Evolutionary conservation across 2,113 vertebrate genomes (phyloP).

Genomic region (Candoia aspera): DNA sequence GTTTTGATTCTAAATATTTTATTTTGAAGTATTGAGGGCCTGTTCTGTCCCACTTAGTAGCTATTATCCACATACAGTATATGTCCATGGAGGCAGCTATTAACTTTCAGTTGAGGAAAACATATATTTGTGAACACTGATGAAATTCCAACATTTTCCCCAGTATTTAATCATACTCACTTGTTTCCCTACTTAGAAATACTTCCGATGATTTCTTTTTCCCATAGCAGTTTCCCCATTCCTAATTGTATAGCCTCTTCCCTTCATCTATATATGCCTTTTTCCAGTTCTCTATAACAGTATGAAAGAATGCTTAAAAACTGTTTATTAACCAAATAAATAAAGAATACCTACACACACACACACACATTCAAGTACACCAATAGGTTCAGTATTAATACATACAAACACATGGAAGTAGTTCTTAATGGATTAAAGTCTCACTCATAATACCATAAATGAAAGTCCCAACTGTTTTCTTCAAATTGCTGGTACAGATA

Average conservation of each 20-base stretch:
- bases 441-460: slow-evolving; percentile 28
- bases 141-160: neutral
- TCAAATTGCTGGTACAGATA: slow-evolving; percentile 50
- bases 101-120: neutral
- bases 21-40: neutral
- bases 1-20: neutral
- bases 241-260: neutral
- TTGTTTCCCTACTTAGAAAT: neutral
- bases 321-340: slow-evolving; percentile 50
- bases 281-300: neutral
- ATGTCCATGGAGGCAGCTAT: neutral
- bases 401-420: slow-evolving; percentile 41
- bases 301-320: slow-evolving; percentile 25
- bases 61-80: neutral
- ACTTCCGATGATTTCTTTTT: neutral
- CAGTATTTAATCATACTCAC: neutral
- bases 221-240: neutral
- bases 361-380: slow-evolving; percentile 32
- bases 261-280: neutral
- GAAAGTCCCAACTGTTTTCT: slow-evolving; percentile 45
- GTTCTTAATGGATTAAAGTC: slow-evolving; percentile 58
- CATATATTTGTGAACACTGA: neutral
- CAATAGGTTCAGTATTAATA: slow-evolving; percentile 5
- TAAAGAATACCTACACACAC: neutral
- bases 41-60: neutral